These are phyloP conservation scores for Schizothorax lantsangensis DNA, from an alignment of 2,797 vertebrate species.

Conservation along the genomic window DNA sequence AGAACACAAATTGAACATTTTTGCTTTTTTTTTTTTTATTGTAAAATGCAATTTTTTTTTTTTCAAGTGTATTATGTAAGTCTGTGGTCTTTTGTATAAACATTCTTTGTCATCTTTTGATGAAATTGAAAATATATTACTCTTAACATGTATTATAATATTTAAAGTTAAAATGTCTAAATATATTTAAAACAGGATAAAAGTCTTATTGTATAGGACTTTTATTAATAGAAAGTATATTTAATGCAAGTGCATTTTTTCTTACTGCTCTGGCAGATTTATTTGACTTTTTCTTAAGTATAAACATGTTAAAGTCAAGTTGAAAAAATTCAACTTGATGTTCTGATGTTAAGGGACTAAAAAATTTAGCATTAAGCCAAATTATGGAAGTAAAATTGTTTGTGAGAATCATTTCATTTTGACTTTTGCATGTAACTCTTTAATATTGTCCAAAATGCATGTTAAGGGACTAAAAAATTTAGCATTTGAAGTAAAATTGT, in stretches of 20 bases:
- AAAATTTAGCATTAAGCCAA: neutral
- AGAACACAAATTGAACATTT: neutral
- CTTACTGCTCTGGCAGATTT: neutral
- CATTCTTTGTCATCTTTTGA: neutral
- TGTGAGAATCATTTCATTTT: no score
- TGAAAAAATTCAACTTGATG: no score
- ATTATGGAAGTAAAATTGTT: no score
- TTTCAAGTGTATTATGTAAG: neutral
- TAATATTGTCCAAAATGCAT: no score
- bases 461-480: neutral
- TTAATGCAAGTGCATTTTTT: neutral
- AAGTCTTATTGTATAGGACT: neutral
- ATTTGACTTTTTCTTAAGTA: neutral
- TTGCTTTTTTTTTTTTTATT: neutral
- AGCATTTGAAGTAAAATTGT: neutral
- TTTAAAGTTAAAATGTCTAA: neutral
- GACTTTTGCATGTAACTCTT: no score
- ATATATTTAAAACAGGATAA: neutral
- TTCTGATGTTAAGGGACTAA: neutral
- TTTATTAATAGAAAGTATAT: neutral
- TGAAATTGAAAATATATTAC: neutral
- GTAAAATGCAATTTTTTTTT: neutral
- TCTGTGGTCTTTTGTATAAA: neutral
- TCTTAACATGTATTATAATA: neutral
- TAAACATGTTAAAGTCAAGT: neutral